phyloP scores from a whole-genome alignment of 2,113 vertebrate genomes.

The Cololabis saira region DNA sequence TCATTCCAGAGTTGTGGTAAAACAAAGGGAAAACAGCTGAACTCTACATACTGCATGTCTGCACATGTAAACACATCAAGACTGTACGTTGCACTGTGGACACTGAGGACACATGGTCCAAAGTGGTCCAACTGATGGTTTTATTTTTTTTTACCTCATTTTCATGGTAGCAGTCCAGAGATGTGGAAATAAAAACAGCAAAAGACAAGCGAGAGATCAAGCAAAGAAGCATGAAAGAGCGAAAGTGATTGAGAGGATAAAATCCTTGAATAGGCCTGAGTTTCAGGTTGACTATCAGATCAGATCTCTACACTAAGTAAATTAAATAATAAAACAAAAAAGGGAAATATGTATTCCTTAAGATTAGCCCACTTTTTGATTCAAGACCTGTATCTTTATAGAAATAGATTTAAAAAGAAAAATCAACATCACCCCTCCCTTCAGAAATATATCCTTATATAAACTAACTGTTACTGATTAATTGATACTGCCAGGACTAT shows the following conservation, averaged over 20 bases:
- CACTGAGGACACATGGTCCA: neutral
- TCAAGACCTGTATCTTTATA: conserved; percentile 17
- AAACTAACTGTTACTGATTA: conserved; percentile 41
- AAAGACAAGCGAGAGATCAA: conserved; percentile 11
- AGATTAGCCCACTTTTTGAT: conserved; percentile 14
- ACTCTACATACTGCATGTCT: no score
- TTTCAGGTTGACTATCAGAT: conserved; percentile 15
- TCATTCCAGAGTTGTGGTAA: no score
- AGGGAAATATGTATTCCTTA: conserved; percentile 19
- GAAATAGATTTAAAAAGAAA: conserved; percentile 35
- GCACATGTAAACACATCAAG: no score
- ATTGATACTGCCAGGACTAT: conserved; percentile 58
- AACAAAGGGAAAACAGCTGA: no score
- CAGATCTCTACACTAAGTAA: conserved; percentile 6
- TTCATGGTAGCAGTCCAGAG: conserved; percentile 20
- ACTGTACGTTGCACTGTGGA: no score
- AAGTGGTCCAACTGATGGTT: neutral
- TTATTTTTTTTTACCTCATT: conserved; percentile 30
- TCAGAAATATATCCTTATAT: conserved; percentile 36
- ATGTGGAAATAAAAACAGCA: conserved; percentile 6
- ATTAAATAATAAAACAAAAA: conserved; percentile 15
- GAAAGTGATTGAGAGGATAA: conserved; percentile 31
- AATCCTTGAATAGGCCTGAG: conserved; percentile 6
- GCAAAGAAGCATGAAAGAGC: conserved; percentile 6
- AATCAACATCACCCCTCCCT: conserved; percentile 25